A percentile compares a stretch with the other conserved stretches of the same genome.
Conservation (phyloP, 2,797 vertebrate genomes). For the Manis pentadactyla region DNA sequence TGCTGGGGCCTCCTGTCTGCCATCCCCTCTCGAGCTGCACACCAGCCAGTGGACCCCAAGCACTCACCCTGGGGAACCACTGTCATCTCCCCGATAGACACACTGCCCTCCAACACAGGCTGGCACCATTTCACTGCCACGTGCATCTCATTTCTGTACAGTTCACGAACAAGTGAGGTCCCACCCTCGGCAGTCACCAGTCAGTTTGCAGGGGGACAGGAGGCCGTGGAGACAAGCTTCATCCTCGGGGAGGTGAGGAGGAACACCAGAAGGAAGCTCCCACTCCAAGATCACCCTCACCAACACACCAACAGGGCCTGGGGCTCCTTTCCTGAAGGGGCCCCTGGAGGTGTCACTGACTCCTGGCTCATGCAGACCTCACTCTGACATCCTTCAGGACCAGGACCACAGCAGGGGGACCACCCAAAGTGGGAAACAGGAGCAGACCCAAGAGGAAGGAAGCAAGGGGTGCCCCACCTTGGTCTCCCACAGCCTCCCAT, state of each 20-base stretch:
- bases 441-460: no score
- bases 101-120: rapidly evolving
- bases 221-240: neutral
- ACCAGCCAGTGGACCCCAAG: neutral
- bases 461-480: neutral
- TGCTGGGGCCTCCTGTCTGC: neutral
- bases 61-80: neutral
- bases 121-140: no score
- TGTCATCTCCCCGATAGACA: neutral
- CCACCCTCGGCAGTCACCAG: neutral
- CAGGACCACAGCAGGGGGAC: neutral
- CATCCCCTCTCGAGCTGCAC: neutral
- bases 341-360: neutral
- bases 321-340: neutral
- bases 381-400: neutral
- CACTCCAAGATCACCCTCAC: neutral
- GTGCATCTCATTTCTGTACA: neutral
- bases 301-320: rapidly evolving
- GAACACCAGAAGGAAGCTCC: neutral
- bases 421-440: neutral
- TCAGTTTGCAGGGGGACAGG: neutral
- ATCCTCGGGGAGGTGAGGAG: neutral
- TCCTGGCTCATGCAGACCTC: neutral
- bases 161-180: neutral
- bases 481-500: neutral